Evolutionary conservation across 2,113 vertebrate species (phyloP).

Genomic region (Rhea pennata): DNA sequence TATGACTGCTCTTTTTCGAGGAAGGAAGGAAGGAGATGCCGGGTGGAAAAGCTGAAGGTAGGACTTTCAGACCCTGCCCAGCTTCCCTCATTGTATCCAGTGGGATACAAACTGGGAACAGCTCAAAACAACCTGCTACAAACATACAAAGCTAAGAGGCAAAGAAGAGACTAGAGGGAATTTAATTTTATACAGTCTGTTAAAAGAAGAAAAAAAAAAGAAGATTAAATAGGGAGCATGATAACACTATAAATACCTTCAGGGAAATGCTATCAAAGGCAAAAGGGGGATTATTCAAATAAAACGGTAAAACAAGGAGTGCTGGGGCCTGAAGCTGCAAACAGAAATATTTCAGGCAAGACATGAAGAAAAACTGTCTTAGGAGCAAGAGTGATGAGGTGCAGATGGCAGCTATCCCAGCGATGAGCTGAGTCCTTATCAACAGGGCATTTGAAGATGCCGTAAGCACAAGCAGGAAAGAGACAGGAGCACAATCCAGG

Average conservation of each 20-base stretch:
- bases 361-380: conserved; percentile 31
- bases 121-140: not conserved
- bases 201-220: not conserved
- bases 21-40: not conserved
- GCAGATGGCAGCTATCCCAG: not conserved
- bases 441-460: not conserved
- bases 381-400: conserved; percentile 39
- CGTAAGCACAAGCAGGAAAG: not conserved
- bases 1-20: not conserved
- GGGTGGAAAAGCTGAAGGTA: not conserved
- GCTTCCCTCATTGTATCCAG: rapidly evolving
- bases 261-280: conserved; percentile 69
- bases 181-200: conserved; percentile 16
- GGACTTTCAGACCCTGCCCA: not conserved
- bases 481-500: not conserved
- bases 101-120: not conserved
- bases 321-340: conserved; percentile 29
- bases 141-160: not conserved
- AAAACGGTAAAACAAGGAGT: conserved; percentile 52
- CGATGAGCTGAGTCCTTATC: not conserved
- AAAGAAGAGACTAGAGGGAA: not conserved
- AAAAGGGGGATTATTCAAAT: conserved; percentile 66
- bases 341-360: conserved; percentile 52
- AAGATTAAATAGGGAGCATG: conserved; percentile 51
- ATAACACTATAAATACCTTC: conserved; percentile 60